Conservation (phyloP, 1,140 invertebrate genomes). For the Drosophila athabasca region DNA sequence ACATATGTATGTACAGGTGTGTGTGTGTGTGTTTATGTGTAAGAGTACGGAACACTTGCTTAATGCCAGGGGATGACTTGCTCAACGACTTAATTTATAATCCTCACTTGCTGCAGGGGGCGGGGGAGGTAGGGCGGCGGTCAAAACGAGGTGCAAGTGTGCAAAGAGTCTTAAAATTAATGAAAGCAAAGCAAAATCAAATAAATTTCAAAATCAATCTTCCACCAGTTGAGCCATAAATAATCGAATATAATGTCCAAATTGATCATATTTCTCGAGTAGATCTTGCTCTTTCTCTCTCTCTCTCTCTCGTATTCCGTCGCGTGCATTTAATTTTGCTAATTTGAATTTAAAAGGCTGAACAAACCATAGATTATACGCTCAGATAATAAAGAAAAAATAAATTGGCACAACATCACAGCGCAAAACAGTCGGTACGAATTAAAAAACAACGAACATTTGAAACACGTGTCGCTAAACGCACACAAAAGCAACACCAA, state of each 20-base stretch:
- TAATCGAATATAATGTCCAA: constrained; percentile 32
- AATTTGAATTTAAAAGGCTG: constrained; percentile 81
- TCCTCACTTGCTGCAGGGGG: background rate
- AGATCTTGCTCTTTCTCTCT: background rate
- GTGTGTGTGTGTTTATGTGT: background rate
- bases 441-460: constrained; percentile 55
- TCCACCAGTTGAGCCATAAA: constrained; percentile 39
- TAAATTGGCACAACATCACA: constrained; percentile 71
- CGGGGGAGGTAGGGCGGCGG: no score
- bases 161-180: constrained; percentile 26
- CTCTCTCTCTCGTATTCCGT: constrained; percentile 19
- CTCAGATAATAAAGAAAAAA: constrained; percentile 77
- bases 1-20: background rate
- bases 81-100: constrained; percentile 37
- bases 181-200: constrained; percentile 19
- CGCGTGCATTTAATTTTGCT: constrained; percentile 76
- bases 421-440: constrained; percentile 9
- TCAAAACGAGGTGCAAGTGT: constrained; percentile 44
- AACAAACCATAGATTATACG: constrained; percentile 73
- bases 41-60: background rate
- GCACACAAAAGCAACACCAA: constrained; percentile 28
- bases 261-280: constrained; percentile 44
- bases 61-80: constrained; percentile 17
- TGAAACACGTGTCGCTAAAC: constrained; percentile 78
- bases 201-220: constrained; percentile 54